Base-by-base conservation (phyloP, 2,113 vertebrate species). In the Scytalopus superciliaris region DNA sequence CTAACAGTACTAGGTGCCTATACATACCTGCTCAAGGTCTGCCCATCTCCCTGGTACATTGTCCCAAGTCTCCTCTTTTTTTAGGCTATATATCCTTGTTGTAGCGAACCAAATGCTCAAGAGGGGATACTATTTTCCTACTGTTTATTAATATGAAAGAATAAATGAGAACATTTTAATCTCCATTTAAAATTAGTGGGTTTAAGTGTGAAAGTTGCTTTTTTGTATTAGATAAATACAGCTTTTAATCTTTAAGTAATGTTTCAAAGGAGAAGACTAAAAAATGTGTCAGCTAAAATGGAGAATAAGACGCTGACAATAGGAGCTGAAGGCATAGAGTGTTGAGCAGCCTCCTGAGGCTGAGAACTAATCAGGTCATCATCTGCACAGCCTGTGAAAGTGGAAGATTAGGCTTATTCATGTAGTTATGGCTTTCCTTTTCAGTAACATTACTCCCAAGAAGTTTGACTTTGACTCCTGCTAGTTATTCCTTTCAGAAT, bases 1-100 rank as follows among this genome's bases (percentile, higher is more conserved):
- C 19, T 16, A 12, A 42, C 1, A 52, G 45, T 33, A 14, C 19
- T 0, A 14, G 23, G 13, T 68, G 47, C 13, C 37, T 16, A 7
- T 7, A 45, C 7, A 24, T 0, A 18, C 17, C 1, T 5, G 59
- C 44, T 28, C 47, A 68, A 70, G 37, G 27, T 74, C 60, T 74
- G 23, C 23, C 31, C 0, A 0, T 44, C 50, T 67, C 35, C 35
- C 23, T 24, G 16, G 11, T 23, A 44, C 13, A 4, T 12, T 13
- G 2, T 25, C 25, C 33, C 15, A 49, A 11, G 9, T 15, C 27
- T 60, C 64, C 14, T 12, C 31, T 40, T 73, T 44, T 19, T 66
- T 14, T 8, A 80, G 55, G 23, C 31, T 69, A 3, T 28, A 59
- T 16, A 45, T 18, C 35, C 0, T 0, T 17, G 19, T 62, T 37